Evolutionary conservation across 2,113 vertebrate genomes (phyloP).

Genomic region (Hirundichthys speculiger): DNA sequence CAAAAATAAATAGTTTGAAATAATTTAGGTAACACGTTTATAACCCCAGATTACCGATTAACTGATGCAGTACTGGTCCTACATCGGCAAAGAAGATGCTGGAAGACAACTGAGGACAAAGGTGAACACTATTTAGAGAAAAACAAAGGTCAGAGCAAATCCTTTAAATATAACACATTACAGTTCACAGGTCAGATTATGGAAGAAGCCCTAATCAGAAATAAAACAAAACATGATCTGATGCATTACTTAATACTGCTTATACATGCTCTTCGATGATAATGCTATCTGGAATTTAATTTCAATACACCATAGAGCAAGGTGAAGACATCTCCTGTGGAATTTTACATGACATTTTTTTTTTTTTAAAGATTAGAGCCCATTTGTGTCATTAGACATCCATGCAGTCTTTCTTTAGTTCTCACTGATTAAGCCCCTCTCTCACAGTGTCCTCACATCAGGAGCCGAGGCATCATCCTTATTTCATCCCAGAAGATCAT

Average conservation of each 20-base stretch:
- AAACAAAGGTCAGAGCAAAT: constrained; percentile 29
- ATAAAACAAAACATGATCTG: constrained; percentile 9
- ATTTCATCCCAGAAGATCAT: constrained; percentile 6
- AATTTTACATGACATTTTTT: constrained; percentile 24
- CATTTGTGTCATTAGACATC: constrained; percentile 35
- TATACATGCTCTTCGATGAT: not conserved
- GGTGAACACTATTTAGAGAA: not conserved
- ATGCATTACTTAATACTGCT: constrained; percentile 8
- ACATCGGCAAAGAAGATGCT: not conserved
- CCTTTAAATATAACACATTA: constrained; percentile 8
- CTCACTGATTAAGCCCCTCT: constrained; percentile 10
- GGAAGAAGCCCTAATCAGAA: constrained; percentile 8
- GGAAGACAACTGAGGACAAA: constrained; percentile 13
- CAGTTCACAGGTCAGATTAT: constrained; percentile 27
- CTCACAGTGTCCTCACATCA: constrained; percentile 5
- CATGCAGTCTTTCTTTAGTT: constrained; percentile 16
- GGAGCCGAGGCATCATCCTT: not conserved
- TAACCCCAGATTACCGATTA: not conserved
- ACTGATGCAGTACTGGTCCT: not conserved
- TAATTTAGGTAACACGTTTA: not conserved
- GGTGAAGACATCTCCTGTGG: constrained; percentile 8
- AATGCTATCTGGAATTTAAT: not conserved
- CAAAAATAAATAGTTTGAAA: not conserved
- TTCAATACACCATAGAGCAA: not conserved
- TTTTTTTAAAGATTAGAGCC: constrained; percentile 52